phyloP scores from a whole-genome alignment of 2,888 invertebrate species.

The Helicoverpa assulta region DNA sequence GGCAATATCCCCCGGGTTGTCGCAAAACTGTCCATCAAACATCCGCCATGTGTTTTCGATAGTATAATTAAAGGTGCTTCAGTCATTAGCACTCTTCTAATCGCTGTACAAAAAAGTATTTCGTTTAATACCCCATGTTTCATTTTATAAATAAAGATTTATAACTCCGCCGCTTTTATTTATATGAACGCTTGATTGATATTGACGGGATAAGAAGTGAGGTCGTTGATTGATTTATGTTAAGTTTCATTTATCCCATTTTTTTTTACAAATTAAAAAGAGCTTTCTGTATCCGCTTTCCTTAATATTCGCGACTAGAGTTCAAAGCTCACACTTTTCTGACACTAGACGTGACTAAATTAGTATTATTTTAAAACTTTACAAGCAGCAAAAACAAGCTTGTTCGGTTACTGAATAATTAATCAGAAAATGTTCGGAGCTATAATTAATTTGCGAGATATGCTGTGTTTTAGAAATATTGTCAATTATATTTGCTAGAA shows the following conservation, averaged over 20 bases:
- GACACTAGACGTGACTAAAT: constrained; percentile 40
- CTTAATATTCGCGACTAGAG: constrained; percentile 30
- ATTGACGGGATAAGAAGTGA: constrained; percentile 13
- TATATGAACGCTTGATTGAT: constrained; percentile 21
- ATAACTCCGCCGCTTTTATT: constrained; percentile 40
- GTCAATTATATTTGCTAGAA: constrained; percentile 44
- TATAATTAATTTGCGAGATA: constrained; percentile 66
- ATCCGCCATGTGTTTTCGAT: constrained; percentile 62
- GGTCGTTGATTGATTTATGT: constrained; percentile 50
- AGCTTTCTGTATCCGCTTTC: constrained; percentile 27
- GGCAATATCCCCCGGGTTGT: constrained; percentile 82
- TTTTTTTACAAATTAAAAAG: constrained; percentile 27
- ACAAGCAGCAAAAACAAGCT: constrained; percentile 51
- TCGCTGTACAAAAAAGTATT: constrained; percentile 21
- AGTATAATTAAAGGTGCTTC: constrained; percentile 60
- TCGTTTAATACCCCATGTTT: constrained; percentile 25
- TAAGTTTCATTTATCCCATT: constrained; percentile 23
- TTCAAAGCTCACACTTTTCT: constrained; percentile 42
- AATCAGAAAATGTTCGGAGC: constrained; percentile 52
- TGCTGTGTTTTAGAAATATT: constrained; percentile 60
- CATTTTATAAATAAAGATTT: constrained; percentile 50
- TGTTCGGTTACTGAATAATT: constrained; percentile 61
- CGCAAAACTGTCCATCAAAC: constrained; percentile 66
- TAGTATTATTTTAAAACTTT: constrained; percentile 49
- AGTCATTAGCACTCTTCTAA: constrained; percentile 41